Percentiles rank a stretch among this genome's conserved stretches.
Evolutionary conservation across 2,113 vertebrate genomes (phyloP).

Genomic region (Martes martes): DNA sequence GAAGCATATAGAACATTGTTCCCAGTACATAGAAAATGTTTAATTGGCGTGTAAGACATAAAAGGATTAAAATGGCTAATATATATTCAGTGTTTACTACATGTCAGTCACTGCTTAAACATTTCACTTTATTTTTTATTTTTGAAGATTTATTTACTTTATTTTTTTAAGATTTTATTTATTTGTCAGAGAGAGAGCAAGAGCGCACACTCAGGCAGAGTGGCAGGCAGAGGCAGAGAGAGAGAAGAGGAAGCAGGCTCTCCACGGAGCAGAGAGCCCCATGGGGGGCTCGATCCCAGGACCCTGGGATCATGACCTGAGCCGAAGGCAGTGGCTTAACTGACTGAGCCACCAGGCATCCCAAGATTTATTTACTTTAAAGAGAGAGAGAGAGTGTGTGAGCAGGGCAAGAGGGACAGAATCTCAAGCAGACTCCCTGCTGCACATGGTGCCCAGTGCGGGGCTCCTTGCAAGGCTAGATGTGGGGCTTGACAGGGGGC

Average conservation of each 20-base stretch:
- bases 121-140: not conserved
- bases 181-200: too few species aligned
- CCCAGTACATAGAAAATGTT: not conserved
- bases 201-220: too few species aligned
- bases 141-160: not conserved
- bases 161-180: too few species aligned
- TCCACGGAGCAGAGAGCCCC: too few species aligned
- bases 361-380: too few species aligned
- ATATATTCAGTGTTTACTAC: not conserved
- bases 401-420: not conserved
- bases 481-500: not conserved
- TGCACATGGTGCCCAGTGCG: not conserved
- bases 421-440: not conserved
- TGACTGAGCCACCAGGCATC: too few species aligned
- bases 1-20: constrained; percentile 19
- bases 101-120: not conserved
- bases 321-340: too few species aligned
- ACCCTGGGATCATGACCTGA: too few species aligned
- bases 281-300: too few species aligned
- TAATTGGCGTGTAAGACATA: not conserved
- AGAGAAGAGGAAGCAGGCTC: too few species aligned
- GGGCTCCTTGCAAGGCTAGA: not conserved
- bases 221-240: too few species aligned
- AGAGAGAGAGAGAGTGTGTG: too few species aligned
- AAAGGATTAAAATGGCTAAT: not conserved